Evolutionary conservation across 1,140 invertebrate genomes (phyloP), one percentile per base, ranked within the genome.

Genomic region (Pseudomyrmex sp.): DNA sequence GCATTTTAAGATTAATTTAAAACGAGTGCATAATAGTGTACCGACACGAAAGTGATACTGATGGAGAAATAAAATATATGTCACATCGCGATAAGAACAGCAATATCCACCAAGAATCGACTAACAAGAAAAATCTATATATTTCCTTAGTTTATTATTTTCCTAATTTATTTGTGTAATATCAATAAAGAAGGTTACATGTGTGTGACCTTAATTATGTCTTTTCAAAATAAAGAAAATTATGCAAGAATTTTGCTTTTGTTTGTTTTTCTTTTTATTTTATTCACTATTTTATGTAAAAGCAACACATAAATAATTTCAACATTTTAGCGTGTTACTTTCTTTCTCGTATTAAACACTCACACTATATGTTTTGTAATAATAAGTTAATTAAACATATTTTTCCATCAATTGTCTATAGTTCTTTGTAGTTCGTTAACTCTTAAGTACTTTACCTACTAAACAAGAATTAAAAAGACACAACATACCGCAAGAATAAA

Each of bases 41-140:
- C 23, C 46, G 44, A n/a, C 66, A 52, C n/a, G 54, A 80, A 80
- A 80, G 66, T 61, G 66, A 80, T 20, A 80, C 59, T 35, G 56
- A 12, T 58, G 7, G n/a, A 58, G 3, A 44, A 80, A 80, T 61
- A 80, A 80, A 70, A 61, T 72, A 35, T 80, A 50, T 46, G 35
- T 70, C 15, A 76, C 12, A 7, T 3, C 4, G 58, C 35, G 75
- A 77, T 77, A 72, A 70, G 23, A 54, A 72, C 15, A 48, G n/a
- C n/a, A 8, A 79, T 69, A 23, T 70, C 35, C 15, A 2, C 13
- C 44, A 2, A 58, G 12, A 35, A 63, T 26, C 26, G 15, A 48
- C 7, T 26, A 48, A 70, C 10, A 54, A 70, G 26, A 35, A 35
- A 35, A 35, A 35, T 35, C 35, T 35, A 0, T 35, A 35, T 35